phyloP scores from a whole-genome alignment of 1,140 invertebrate species.

The Philotrypesis tridentata region DNA sequence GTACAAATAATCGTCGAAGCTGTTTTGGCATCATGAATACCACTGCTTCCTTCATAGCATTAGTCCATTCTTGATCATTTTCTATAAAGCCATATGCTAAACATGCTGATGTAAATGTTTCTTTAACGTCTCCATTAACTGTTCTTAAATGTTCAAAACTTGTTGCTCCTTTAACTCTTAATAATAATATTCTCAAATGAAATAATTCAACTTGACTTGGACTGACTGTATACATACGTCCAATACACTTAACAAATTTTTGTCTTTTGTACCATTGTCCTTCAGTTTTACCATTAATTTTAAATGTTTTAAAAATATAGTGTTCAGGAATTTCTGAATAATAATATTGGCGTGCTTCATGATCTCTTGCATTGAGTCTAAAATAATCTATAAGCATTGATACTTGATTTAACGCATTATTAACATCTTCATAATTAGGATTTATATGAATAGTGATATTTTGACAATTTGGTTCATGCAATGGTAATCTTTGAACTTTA shows the following conservation, averaged over 20 bases:
- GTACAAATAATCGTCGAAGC: slow-evolving; percentile 41
- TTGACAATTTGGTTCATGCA: slow-evolving; percentile 5
- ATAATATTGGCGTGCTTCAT: not conserved
- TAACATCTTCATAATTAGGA: not conserved
- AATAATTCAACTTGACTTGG: too few species aligned
- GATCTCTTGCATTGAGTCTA: slow-evolving; percentile 20
- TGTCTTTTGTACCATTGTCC: too few species aligned
- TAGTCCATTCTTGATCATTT: slow-evolving; percentile 59
- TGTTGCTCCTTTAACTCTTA: slow-evolving; percentile 57
- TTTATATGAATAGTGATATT: slow-evolving; percentile 9
- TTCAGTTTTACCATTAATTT: too few species aligned
- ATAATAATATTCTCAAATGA: slow-evolving; percentile 58
- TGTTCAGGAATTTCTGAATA: too few species aligned
- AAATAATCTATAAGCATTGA: slow-evolving; percentile 46
- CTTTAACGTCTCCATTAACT: slow-evolving; percentile 54
- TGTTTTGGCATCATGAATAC: slow-evolving; percentile 26
- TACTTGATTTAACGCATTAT: not conserved
- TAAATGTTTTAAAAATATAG: too few species aligned
- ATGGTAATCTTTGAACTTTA: slow-evolving; percentile 17
- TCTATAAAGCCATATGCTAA: slow-evolving; percentile 56
- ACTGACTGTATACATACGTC: too few species aligned
- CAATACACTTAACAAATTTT: too few species aligned
- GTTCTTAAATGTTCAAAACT: slow-evolving; percentile 62
- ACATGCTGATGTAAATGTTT: slow-evolving; percentile 60
- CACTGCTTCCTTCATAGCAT: slow-evolving; percentile 14